A percentile compares a stretch with the other conserved stretches of the same genome.
Evolutionary conservation across 2,113 vertebrate species (phyloP).

Genomic region (Gasterosteus aculeatus): DNA sequence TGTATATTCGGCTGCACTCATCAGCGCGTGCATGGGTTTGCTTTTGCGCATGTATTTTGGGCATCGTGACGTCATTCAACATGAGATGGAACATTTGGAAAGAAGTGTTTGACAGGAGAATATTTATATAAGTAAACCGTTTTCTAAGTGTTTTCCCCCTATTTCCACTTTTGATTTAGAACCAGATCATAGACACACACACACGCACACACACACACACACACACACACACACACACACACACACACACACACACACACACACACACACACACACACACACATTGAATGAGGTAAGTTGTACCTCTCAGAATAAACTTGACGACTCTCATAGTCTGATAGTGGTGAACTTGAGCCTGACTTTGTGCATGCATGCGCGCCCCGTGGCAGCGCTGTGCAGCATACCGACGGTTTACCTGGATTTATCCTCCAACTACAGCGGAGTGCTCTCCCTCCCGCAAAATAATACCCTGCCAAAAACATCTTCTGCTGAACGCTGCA

Average conservation of each 20-base stretch:
- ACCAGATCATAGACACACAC: neutral
- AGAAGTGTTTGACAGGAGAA: neutral
- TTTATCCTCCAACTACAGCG: slow-evolving; percentile 72
- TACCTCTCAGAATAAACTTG: slow-evolving; percentile 31
- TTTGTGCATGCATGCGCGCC: slow-evolving; percentile 65
- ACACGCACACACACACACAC: slow-evolving; percentile 2
- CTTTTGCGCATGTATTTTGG: neutral
- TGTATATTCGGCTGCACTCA: neutral
- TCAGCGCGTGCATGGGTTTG: neutral
- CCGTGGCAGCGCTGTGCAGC: slow-evolving; percentile 65
- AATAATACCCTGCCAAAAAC: slow-evolving; percentile 79
- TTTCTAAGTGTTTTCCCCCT: slow-evolving; percentile 9
- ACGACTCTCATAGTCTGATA: slow-evolving; percentile 30
- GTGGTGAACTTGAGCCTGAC: slow-evolving; percentile 42
- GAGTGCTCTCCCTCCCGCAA: slow-evolving; percentile 61
- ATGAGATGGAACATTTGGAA: neutral
- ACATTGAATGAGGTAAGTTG: slow-evolving; percentile 9
- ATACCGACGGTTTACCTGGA: slow-evolving; percentile 80
- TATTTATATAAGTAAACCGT: slow-evolving; percentile 1
- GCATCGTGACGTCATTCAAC: neutral
- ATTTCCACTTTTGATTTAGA: slow-evolving; percentile 25
- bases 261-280: slow-evolving; percentile 13
- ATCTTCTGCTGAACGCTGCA: slow-evolving; percentile 70
- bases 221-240: slow-evolving; percentile 6
- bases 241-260: slow-evolving; percentile 9